phyloP scores from a whole-genome alignment of 2,888 invertebrate genomes.

The Eupithecia insigniata region DNA sequence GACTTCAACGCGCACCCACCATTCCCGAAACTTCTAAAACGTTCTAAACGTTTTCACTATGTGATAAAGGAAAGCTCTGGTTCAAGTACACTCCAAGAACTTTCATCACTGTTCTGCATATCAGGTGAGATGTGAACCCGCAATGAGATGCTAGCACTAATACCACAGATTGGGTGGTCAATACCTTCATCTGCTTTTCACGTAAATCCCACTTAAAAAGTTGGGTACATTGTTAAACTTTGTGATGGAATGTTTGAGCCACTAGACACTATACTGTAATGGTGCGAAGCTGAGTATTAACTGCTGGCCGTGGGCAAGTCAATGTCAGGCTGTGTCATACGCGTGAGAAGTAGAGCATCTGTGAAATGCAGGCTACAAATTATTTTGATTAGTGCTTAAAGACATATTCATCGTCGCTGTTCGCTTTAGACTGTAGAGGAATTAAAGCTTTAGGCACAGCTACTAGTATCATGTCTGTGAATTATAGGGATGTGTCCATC shows the following conservation, averaged over 20 bases:
- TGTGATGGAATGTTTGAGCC: not conserved
- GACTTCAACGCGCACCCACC: not conserved
- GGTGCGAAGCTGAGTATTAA: conserved; percentile 5
- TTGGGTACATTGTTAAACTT: conserved; percentile 23
- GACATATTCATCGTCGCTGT: too few relatives aligned
- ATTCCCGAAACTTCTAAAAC: not conserved
- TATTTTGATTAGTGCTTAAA: conserved; percentile 46
- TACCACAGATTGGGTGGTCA: not conserved
- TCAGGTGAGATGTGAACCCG: not conserved
- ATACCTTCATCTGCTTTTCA: conserved; percentile 34
- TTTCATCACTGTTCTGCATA: not conserved
- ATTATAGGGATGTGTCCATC: too few relatives aligned
- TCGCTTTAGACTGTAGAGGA: too few relatives aligned
- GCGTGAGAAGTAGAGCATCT: conserved; percentile 56
- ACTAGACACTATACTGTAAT: conserved; percentile 9
- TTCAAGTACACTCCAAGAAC: not conserved
- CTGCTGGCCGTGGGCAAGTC: conserved; percentile 36
- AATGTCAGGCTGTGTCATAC: conserved; percentile 44
- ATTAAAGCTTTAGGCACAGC: too few relatives aligned
- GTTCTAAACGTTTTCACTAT: too few relatives aligned
- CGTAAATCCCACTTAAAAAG: conserved; percentile 13
- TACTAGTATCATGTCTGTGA: too few relatives aligned
- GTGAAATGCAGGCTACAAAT: conserved; percentile 44
- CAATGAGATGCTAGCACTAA: not conserved
- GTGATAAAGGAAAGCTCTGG: not conserved